Conservation (phyloP, 2,113 vertebrate species). For the Lepisosteus oculatus region DNA sequence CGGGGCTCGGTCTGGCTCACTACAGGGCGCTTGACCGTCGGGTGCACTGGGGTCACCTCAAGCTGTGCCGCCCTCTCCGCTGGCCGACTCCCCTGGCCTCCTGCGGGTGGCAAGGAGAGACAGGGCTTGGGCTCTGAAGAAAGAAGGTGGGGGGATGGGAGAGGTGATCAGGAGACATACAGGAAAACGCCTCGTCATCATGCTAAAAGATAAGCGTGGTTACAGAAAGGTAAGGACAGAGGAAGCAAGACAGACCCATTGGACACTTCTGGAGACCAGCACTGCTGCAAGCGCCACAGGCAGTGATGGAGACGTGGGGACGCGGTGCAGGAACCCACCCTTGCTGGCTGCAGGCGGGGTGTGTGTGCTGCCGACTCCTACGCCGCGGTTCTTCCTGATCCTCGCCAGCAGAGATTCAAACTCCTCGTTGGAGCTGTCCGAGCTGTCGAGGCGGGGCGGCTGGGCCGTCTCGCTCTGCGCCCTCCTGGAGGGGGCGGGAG, state of each 20-base stretch:
- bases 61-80: slow-evolving; percentile 14
- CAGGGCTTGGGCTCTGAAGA: slow-evolving; percentile 34
- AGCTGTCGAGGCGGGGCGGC: slow-evolving; percentile 39
- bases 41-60: slow-evolving; percentile 43
- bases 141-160: neutral
- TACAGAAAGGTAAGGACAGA: neutral
- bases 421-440: slow-evolving; percentile 66
- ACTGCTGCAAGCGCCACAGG: too few species aligned
- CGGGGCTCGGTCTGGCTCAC: slow-evolving; percentile 61
- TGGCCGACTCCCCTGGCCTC: slow-evolving; percentile 1
- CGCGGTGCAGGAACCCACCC: neutral
- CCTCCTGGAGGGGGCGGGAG: slow-evolving; percentile 20
- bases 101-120: slow-evolving; percentile 31
- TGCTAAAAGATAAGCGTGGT: neutral
- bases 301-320: neutral
- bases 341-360: neutral
- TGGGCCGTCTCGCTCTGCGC: slow-evolving; percentile 5
- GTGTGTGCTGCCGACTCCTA: slow-evolving; percentile 18
- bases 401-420: slow-evolving; percentile 72
- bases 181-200: too few species aligned
- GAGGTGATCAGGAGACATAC: too few species aligned
- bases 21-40: slow-evolving; percentile 28
- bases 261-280: too few species aligned
- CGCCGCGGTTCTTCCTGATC: slow-evolving; percentile 56
- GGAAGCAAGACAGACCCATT: neutral